Evolutionary conservation across 2,113 vertebrate species (phyloP), one percentile per base, ranked within the genome.

Genomic region (Anolis carolinensis): DNA sequence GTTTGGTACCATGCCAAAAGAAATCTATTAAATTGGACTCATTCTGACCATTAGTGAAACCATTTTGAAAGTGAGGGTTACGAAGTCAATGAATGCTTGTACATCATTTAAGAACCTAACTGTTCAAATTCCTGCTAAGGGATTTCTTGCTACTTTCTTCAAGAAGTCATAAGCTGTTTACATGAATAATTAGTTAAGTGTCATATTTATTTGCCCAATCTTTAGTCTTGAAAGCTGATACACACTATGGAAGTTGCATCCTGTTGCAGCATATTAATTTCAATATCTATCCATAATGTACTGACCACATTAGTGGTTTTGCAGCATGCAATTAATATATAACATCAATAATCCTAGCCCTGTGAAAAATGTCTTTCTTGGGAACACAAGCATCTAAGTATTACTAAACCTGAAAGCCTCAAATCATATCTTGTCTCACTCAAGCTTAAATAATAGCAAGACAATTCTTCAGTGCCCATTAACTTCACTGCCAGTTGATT

Each of bases 101-200:
- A 23, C n/a, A 48, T 8, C 59, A 67, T 90, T 80, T 72, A 80
- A 85, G 78, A 87, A 88, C 75, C 32, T 71, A 88, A 65, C 44
- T 71, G 85, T 71, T 80, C 87, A 77, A 13, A 30, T 80, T 71
- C 86, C 21, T 71, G 52, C 71, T 80, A 44, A 63, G 55, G 88
- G 75, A 86, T 86, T 81, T 75, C 25, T 81, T 81, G 65, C 4
- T 44, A 9, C 4, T 27, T 76, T 88, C 87, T 67, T 87, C 90
- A 78, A 75, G 85, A 77, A 92, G 76, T 7, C 21, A 20, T 2
- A 89, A 87, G 81, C 81, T 73, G 81, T 74, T 82, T 93, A 86
- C 91, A 89, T 93, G 86, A 86, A 52, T 88, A 76, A 90, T 21
- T 48, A 90, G 63, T 87, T 87, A 87, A 91, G n/a, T 77, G 59